Evolutionary conservation across 2,888 invertebrate genomes (phyloP).

Genomic region (Apeira syringaria): DNA sequence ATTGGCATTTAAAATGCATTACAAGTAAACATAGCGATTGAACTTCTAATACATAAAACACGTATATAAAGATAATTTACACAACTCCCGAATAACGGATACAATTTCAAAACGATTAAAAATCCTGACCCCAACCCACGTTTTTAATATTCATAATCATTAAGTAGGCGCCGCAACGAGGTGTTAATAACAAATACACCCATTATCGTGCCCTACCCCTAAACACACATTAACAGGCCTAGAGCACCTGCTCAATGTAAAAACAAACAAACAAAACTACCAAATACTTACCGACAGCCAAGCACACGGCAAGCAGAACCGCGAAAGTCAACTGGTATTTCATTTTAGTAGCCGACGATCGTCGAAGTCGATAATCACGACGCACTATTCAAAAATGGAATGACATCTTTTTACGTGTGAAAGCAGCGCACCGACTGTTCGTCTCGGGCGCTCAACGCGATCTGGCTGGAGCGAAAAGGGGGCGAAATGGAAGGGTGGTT

Average conservation of each 20-base stretch:
- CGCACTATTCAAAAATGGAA: constrained; percentile 40
- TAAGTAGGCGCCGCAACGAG: neutral
- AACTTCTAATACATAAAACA: too few relatives aligned
- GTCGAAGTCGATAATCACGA: too few relatives aligned
- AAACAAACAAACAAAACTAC: neutral
- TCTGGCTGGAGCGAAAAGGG: constrained; percentile 34
- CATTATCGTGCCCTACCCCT: neutral
- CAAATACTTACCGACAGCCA: constrained; percentile 59
- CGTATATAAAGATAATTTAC: too few relatives aligned
- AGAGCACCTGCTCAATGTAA: neutral
- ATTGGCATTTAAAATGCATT: too few relatives aligned
- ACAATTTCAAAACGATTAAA: too few relatives aligned
- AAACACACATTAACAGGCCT: constrained; percentile 2
- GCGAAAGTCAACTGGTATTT: constrained; percentile 57
- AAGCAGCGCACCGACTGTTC: constrained; percentile 43
- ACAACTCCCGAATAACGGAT: too few relatives aligned
- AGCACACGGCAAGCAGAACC: constrained; percentile 52
- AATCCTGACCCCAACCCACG: too few relatives aligned
- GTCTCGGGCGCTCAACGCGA: constrained; percentile 47
- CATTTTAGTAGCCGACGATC: constrained; percentile 56
- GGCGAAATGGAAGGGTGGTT: constrained; percentile 13
- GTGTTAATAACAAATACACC: neutral
- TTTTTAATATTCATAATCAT: too few relatives aligned
- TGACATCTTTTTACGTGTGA: constrained; percentile 27
- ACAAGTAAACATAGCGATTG: too few relatives aligned